phyloP scores from a whole-genome alignment of 2,888 invertebrate genomes.

The Hesperia comma region DNA sequence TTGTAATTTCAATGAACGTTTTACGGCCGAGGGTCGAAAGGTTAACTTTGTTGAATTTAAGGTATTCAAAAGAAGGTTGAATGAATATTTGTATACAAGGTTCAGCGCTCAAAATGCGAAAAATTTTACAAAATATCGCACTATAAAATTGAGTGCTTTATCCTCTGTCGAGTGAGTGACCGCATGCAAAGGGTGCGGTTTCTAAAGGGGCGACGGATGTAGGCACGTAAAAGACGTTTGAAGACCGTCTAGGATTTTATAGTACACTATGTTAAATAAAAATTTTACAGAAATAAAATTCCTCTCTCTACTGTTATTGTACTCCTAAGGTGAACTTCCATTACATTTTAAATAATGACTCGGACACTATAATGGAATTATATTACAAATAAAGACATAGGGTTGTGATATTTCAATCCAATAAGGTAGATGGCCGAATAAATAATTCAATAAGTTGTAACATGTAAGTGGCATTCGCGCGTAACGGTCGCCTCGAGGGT shows the following conservation, averaged over 20 bases:
- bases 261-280: slow-evolving; percentile 19
- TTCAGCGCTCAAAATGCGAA: slow-evolving; percentile 30
- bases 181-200: slow-evolving; percentile 34
- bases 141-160: slow-evolving; percentile 37
- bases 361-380: slow-evolving; percentile 56
- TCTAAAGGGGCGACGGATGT: slow-evolving; percentile 24
- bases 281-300: slow-evolving; percentile 21
- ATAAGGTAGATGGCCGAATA: slow-evolving; percentile 78
- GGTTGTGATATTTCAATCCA: slow-evolving; percentile 74
- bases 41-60: slow-evolving; percentile 13
- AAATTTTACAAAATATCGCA: slow-evolving; percentile 34
- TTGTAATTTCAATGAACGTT: slow-evolving; percentile 22
- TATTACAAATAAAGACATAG: slow-evolving; percentile 55
- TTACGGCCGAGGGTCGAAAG: slow-evolving; percentile 2
- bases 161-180: slow-evolving; percentile 34
- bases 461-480: slow-evolving; percentile 78
- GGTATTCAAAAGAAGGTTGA: slow-evolving; percentile 25
- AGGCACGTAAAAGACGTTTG: slow-evolving; percentile 24
- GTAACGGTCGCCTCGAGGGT: slow-evolving; percentile 71
- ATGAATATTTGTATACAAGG: slow-evolving; percentile 25
- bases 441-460: slow-evolving; percentile 81
- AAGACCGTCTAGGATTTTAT: slow-evolving; percentile 24
- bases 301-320: background rate
- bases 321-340: slow-evolving; percentile 27
- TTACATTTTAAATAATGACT: slow-evolving; percentile 42